Evolutionary conservation across 2,888 invertebrate genomes (phyloP).

Genomic region (Coecobrya sp.): DNA sequence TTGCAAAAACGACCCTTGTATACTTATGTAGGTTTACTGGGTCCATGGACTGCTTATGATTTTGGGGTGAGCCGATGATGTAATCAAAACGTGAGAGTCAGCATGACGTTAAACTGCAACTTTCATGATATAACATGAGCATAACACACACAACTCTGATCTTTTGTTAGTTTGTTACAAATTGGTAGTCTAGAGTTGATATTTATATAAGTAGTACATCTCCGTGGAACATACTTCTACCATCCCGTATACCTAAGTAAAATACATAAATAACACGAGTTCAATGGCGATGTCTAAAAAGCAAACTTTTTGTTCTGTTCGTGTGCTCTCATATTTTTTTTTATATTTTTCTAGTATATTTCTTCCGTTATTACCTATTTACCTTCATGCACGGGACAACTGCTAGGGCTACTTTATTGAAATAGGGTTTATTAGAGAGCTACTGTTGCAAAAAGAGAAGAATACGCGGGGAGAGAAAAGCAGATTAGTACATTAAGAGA

Average conservation of each 20-base stretch:
- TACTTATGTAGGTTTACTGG: neutral
- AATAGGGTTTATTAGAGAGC: slow-evolving; percentile 61
- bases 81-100: slow-evolving; percentile 37
- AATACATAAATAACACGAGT: slow-evolving; percentile 10
- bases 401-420: slow-evolving; percentile 12
- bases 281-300: neutral
- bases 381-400: neutral
- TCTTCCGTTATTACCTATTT: neutral
- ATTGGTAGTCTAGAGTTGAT: slow-evolving; percentile 11
- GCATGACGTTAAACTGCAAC: slow-evolving; percentile 20
- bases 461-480: slow-evolving; percentile 43
- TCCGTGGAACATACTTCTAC: too few species aligned
- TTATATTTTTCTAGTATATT: neutral
- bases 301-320: slow-evolving; percentile 44
- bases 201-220: neutral
- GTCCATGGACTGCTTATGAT: neutral
- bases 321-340: neutral
- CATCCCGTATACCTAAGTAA: neutral
- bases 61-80: slow-evolving; percentile 41
- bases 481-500: slow-evolving; percentile 72
- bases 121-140: neutral
- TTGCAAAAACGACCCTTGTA: too few species aligned
- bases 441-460: neutral
- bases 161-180: slow-evolving; percentile 18
- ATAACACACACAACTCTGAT: neutral